A percentile compares a stretch with the other conserved stretches of the same genome.
Conservation (phyloP, 2,797 vertebrate genomes). For the Florisuga fusca region DNA sequence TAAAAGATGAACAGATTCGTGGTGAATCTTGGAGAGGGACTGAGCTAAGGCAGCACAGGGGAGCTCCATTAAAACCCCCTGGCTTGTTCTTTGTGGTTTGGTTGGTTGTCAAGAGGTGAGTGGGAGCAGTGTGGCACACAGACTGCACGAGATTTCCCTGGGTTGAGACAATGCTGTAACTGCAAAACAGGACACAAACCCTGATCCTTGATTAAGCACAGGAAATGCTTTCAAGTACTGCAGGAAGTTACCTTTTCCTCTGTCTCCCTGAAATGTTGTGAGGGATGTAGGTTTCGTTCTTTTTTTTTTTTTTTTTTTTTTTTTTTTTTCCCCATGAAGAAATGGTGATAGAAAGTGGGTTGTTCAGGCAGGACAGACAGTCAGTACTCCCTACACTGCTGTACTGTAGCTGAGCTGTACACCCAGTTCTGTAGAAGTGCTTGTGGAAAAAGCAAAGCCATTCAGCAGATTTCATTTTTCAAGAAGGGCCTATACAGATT, state of each 20-base stretch:
- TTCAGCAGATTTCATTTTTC: not conserved
- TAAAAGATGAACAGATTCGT: not conserved
- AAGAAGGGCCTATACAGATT: not conserved
- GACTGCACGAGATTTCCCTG: not conserved
- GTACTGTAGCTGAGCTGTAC: not conserved
- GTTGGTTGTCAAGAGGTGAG: not conserved
- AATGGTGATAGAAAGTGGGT: not conserved
- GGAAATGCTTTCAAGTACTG: not conserved
- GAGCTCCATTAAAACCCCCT: not conserved
- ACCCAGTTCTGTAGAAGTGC: not conserved
- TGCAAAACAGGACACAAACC: not conserved
- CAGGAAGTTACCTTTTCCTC: not conserved
- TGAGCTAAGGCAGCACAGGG: not conserved
- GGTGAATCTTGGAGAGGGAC: not conserved
- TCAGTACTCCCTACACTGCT: not conserved
- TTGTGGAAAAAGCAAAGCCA: not conserved
- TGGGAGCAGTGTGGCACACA: not conserved
- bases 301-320: not conserved
- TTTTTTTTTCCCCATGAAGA: not conserved
- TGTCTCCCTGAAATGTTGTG: not conserved
- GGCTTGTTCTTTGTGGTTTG: not conserved
- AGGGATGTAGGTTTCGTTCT: not conserved
- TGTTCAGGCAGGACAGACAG: not conserved
- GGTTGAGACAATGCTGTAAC: not conserved
- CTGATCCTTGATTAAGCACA: not conserved